phyloP scores from a whole-genome alignment of 2,113 vertebrate genomes.

The Chrysemys picta region DNA sequence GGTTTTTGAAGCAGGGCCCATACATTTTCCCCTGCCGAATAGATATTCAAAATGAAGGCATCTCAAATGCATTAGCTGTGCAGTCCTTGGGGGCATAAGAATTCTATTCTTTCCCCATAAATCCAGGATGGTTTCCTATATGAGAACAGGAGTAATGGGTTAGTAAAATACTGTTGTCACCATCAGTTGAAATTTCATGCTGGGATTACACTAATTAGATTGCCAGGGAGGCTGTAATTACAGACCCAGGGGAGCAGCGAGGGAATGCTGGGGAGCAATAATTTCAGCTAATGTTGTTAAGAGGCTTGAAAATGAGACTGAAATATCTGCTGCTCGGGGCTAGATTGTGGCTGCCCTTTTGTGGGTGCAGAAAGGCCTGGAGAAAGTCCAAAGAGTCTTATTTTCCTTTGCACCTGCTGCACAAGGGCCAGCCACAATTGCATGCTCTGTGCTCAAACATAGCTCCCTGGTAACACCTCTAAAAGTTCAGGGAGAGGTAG shows the following conservation, averaged over 20 bases:
- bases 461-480: not conserved
- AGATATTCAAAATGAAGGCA: not conserved
- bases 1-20: not conserved
- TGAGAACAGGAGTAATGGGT: not conserved
- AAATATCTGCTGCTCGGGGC: not conserved
- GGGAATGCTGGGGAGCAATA: accelerated
- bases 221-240: not conserved
- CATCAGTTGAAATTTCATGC: not conserved
- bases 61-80: not conserved
- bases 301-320: not conserved
- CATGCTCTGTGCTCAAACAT: not conserved
- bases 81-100: not conserved
- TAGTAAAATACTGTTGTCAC: accelerated
- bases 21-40: not conserved
- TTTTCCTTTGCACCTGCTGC: not conserved
- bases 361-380: not conserved
- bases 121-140: not conserved
- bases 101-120: not conserved
- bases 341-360: not conserved
- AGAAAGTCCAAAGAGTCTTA: not conserved
- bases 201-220: not conserved
- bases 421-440: not conserved
- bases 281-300: not conserved
- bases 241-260: not conserved
- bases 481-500: not conserved